phyloP scores from a whole-genome alignment of 2,888 invertebrate genomes.

The Caenorhabditis sp. region DNA sequence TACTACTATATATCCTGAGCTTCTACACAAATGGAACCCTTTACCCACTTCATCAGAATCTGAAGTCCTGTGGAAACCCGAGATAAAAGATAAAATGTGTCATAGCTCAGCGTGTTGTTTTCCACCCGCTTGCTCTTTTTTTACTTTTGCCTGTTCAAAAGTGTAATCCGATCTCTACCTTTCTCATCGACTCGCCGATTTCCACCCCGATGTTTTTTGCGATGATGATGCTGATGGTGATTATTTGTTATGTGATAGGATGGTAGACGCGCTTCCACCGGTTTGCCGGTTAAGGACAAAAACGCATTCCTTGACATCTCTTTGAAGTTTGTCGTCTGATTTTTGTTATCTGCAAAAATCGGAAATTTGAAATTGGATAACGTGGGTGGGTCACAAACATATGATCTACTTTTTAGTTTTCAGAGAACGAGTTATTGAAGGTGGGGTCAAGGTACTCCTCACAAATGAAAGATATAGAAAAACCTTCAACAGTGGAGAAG shows the following conservation, averaged over 20 bases:
- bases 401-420: too few relatives aligned
- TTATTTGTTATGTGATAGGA: slow-evolving; percentile 23
- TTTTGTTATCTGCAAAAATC: not conserved
- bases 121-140: not conserved
- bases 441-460: too few relatives aligned
- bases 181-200: slow-evolving; percentile 10
- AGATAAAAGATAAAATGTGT: not conserved
- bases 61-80: not conserved
- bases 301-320: slow-evolving; percentile 38
- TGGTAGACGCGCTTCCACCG: slow-evolving; percentile 30
- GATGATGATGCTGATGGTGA: slow-evolving; percentile 31
- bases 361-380: too few relatives aligned
- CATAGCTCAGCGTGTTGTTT: not conserved
- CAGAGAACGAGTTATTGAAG: too few relatives aligned
- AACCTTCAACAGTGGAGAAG: too few relatives aligned
- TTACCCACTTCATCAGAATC: too few relatives aligned
- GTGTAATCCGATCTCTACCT: not conserved
- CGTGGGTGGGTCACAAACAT: not conserved
- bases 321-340: slow-evolving; percentile 14
- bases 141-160: too few relatives aligned
- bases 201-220: slow-evolving; percentile 24
- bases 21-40: too few relatives aligned
- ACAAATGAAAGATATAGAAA: too few relatives aligned
- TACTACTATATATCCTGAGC: too few relatives aligned
- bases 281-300: slow-evolving; percentile 26